Base-by-base conservation (phyloP, 1,140 invertebrate genomes). In the Drosophila pectinifera region DNA sequence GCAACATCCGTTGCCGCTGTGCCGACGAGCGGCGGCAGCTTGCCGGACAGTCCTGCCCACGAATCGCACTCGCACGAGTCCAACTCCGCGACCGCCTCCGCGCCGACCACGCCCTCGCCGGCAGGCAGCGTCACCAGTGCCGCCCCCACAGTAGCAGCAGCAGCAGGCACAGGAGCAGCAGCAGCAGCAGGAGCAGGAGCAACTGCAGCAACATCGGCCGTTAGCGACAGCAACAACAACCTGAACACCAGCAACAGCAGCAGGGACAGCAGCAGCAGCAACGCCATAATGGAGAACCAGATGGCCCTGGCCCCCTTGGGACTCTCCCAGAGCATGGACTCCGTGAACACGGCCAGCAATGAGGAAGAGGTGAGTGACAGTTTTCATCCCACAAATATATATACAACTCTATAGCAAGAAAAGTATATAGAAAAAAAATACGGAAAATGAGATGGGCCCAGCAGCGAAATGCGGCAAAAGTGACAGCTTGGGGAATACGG, bases 301-400 rank as follows among this genome's bases (percentile, higher is more conserved):
- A 92, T 92, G 91, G 80, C 91, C 58, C 63, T 91, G 55, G 83
- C 83, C 49, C 91, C 92, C 91, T 91, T 94, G 73, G 93, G 93
- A 80, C 92, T 94, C 73, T 94, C 94, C 72, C 96, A 98, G 94
- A 97, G 96, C 94, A 97, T 97, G 96, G 97, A 98, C 94, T 97
- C 96, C 85, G 97, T 98, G 92, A 97, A 97, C 93, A 97, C 96
- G 76, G 96, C 96, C 86, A 96, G 96, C 91, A 96, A 96, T 93
- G 97, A 97, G 94, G 97, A 97, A 94, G 96, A 97, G 96, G 96
- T 97, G 92, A 94, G 95, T 94, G 49, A 43, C 49, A 80, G 70
- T 38, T 61, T 48, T 22, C 38, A 46, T 45, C n/a, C 18, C 24
- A 16, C 28, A 34, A 26, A 38, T 13, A 38, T 24, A 16, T 39